Evolutionary conservation across 2,113 vertebrate species (phyloP), one percentile per base, ranked within the genome.

Genomic region (Symphodus melops): DNA sequence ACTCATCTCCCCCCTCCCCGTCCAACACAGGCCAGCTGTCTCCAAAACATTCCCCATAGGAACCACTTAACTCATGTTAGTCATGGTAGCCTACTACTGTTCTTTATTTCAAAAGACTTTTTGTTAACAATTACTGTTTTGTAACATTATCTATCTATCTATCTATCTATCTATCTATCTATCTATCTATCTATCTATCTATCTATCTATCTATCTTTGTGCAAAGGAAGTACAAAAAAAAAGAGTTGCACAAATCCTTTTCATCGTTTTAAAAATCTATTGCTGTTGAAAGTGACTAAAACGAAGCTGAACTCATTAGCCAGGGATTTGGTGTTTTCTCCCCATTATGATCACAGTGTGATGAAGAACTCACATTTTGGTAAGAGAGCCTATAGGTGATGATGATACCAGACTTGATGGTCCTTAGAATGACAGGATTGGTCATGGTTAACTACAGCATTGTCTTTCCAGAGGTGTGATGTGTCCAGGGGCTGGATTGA

Each of bases 171-270:
- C 14, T 65, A 66, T 48, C 46, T 48, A 48, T 48, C 46, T 48
- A 17, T 48, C 46, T 46, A 16, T 46, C 44, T 46, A 52, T 78
- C 68, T n/a, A 62, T 75, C 54, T 49, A 63, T 79, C 71, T 44
- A 44, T 78, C 68, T n/a, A 56, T 75, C 54, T 49, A 58, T 79
- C 71, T 44, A 42, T 37, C 20, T 63, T 33, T 25, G 25, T 25
- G 25, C 25, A 25, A 25, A 25, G 4, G 25, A 25, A 25, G 25
- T 25, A 2, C n/a, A n/a, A n/a, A 25, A 33, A 33, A 33, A 33
- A 5, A 5, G 28, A 33, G 28, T 33, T 33, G 28, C 6, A 33
- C 6, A 33, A 33, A 33, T 33, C 28, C 1, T 33, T 33, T 5
- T 4, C 28, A 5, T 5, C 4, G 28, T 33, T 33, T 5, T 33